Base-by-base conservation (phyloP, 2,113 vertebrate genomes). In the Scatophagus argus region DNA sequence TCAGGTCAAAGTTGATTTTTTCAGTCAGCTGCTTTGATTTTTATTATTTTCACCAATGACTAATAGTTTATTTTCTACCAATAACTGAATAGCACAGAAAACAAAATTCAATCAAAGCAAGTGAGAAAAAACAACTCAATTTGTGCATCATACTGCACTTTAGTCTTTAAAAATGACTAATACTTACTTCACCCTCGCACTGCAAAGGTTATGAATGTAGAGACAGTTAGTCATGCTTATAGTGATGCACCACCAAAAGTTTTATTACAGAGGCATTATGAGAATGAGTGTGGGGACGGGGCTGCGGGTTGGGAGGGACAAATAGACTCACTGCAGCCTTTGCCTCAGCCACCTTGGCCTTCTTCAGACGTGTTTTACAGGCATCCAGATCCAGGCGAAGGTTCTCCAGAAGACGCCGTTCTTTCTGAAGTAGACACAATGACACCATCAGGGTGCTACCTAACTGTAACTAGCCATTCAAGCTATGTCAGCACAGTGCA, bases 121-220 rank as follows among this genome's bases (percentile, higher is more conserved):
- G 51, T 91, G 93, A 74, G 91, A 59, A 88, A 91, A 89, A 86
- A 77, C 29, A 69, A 65, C n/a, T 10, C 16, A 46, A 59, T 9
- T 11, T 43, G 32, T 72, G 47, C 23, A 70, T 58, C 68, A 66
- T 16, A 55, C 41, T 79, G 14, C 21, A 77, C n/a, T n/a, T n/a
- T n/a, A 55, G 21, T 55, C 5, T 46, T 25, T 14, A 51, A 47
- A 55, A 78, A 54, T 27, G 19, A 87, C 77, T 43, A 79, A 96
- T 98, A 98, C 97, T 98, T 95, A 98, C 97, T 95, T 97, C 97
- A 92, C 95, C 97, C 94, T 97, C 97, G 94, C 96, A 96, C 97
- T 98, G 96, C 94, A 96, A 95, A 94, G 85, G 92, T 94, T 54
- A 74, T 94, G 92, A 94, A 94, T 94, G 95, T 86, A 94, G 79